Percentiles rank a stretch among this genome's conserved stretches.
These are phyloP conservation scores for Muscicapa striata DNA, from an alignment of 2,797 vertebrate species.

Conservation along the genomic window DNA sequence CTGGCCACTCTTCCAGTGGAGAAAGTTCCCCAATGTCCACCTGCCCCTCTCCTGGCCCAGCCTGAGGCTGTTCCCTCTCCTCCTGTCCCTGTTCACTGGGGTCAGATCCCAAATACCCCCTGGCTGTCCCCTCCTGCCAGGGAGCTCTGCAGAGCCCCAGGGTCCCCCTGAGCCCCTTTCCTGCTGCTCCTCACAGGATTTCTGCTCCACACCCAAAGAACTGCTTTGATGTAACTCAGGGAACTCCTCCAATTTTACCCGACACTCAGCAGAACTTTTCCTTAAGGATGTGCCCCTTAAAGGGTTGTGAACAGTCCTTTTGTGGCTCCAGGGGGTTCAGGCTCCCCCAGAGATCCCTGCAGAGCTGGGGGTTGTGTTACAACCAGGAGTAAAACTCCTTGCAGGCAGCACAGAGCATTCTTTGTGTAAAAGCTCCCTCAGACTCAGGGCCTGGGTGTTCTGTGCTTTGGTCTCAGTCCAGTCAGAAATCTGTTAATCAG, in stretches of 20 bases:
- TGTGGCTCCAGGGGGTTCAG: not conserved
- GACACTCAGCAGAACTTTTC: not conserved
- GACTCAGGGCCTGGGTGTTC: not conserved
- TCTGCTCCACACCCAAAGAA: not conserved
- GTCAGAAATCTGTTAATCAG: not conserved
- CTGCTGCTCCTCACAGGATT: not conserved
- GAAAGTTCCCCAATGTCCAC: accelerated
- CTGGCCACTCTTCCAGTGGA: not conserved
- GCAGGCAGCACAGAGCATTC: not conserved
- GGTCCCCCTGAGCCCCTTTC: not conserved
- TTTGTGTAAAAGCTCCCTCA: not conserved
- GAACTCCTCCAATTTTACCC: not conserved
- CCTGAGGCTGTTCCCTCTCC: not conserved
- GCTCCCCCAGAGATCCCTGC: not conserved
- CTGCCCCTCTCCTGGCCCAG: not conserved
- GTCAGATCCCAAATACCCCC: not conserved
- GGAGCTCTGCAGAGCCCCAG: not conserved
- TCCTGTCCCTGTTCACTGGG: not conserved
- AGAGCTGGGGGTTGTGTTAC: not conserved
- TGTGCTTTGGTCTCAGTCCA: not conserved
- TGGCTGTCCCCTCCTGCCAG: not conserved
- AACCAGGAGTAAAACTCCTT: not conserved
- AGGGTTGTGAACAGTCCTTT: not conserved
- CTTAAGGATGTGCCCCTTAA: not conserved
- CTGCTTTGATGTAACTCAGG: not conserved